Evolutionary conservation across 2,888 invertebrate species (phyloP).

Genomic region (Aleiodes alternator): DNA sequence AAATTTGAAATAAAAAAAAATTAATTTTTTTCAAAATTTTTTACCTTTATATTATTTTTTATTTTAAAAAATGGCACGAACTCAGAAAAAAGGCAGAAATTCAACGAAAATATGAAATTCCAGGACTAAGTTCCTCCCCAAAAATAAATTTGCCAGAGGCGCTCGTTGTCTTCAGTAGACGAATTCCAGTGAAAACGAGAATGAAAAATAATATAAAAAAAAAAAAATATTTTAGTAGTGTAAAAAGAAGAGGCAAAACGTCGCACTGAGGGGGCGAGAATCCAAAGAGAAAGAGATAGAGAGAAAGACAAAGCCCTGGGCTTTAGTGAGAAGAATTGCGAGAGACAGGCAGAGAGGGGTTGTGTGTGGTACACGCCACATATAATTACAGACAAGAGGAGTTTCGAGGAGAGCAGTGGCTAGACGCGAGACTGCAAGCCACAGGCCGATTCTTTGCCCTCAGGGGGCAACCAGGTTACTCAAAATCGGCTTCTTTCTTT

Average conservation of each 20-base stretch:
- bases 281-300: conserved; percentile 49
- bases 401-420: conserved; percentile 68
- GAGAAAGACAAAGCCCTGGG: conserved; percentile 46
- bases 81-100: too few relatives aligned
- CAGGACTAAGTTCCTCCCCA: too few relatives aligned
- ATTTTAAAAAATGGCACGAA: too few relatives aligned
- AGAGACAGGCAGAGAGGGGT: conserved; percentile 51
- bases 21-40: too few relatives aligned
- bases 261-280: conserved; percentile 52
- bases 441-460: conserved; percentile 54
- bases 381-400: conserved; percentile 66
- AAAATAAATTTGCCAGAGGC: too few relatives aligned
- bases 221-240: conserved; percentile 46
- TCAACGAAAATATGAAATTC: too few relatives aligned
- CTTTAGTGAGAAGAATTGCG: conserved; percentile 23
- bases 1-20: too few relatives aligned
- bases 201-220: conserved; percentile 32
- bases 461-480: conserved; percentile 62
- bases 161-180: too few relatives aligned
- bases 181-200: too few relatives aligned
- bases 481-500: conserved; percentile 61
- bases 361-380: conserved; percentile 48
- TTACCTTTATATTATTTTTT: too few relatives aligned
- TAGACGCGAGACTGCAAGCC: conserved; percentile 68
- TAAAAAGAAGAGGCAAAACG: conserved; percentile 44